A percentile compares a stretch with the other conserved stretches of the same genome.
phyloP scores from a whole-genome alignment of 1,140 invertebrate genomes.

The Planococcus citri region DNA sequence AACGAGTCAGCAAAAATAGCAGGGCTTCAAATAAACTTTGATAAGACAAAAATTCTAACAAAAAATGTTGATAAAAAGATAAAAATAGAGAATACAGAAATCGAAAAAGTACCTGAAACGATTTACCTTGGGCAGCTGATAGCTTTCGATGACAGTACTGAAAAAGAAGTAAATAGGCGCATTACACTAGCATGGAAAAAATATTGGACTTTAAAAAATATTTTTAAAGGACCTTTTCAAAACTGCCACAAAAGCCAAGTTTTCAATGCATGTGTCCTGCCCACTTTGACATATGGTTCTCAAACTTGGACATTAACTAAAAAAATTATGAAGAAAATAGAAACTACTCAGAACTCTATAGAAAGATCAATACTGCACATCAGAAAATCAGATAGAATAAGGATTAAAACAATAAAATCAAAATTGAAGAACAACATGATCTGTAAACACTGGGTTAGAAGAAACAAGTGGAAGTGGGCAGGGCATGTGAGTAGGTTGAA shows the following conservation, averaged over 20 bases:
- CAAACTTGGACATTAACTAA: slow-evolving; percentile 23
- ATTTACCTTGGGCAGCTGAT: slow-evolving; percentile 18
- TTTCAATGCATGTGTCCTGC: slow-evolving; percentile 19
- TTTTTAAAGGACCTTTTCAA: slow-evolving; percentile 14
- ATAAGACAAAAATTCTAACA: slow-evolving; percentile 23
- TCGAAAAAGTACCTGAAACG: slow-evolving; percentile 19
- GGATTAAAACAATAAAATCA: background rate
- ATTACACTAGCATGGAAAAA: slow-evolving; percentile 22
- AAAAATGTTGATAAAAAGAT: background rate
- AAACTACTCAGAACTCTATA: slow-evolving; percentile 13
- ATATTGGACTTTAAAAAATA: slow-evolving; percentile 21
- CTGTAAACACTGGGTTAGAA: background rate
- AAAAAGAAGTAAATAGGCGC: slow-evolving; percentile 22
- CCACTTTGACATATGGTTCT: slow-evolving; percentile 21
- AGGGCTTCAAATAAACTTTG: slow-evolving; percentile 23
- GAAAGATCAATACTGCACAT: slow-evolving; percentile 11
- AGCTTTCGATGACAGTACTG: background rate
- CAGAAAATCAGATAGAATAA: slow-evolving; percentile 10
- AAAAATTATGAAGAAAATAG: slow-evolving; percentile 11
- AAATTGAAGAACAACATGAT: slow-evolving; percentile 1
- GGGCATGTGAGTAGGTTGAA: slow-evolving; percentile 22
- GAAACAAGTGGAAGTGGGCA: slow-evolving; percentile 25
- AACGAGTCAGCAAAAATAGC: slow-evolving; percentile 6
- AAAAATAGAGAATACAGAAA: background rate
- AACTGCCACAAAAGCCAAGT: slow-evolving; percentile 2